Conservation (phyloP, 2,797 vertebrate genomes). For the Buceros bicornis region DNA sequence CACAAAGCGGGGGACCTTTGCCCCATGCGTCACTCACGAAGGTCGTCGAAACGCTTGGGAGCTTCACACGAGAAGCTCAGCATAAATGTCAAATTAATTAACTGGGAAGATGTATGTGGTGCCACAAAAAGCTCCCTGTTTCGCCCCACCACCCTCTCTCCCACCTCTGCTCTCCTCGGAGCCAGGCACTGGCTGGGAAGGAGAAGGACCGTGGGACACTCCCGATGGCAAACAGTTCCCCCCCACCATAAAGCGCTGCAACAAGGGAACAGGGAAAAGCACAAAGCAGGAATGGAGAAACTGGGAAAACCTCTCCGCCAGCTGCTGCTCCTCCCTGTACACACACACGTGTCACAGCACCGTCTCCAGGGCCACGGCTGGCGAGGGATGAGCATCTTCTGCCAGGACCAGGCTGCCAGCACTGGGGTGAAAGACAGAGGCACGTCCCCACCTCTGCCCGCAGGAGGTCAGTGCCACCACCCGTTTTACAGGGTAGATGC, state of each 20-base stretch:
- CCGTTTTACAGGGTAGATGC: background rate
- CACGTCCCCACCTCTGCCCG: background rate
- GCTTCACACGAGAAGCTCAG: background rate
- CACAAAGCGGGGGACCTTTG: background rate
- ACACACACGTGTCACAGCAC: rapidly evolving
- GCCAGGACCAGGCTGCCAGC: background rate
- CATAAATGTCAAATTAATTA: conserved; percentile 27
- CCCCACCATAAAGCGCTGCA: rapidly evolving
- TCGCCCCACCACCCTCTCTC: background rate
- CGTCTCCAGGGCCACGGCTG: background rate
- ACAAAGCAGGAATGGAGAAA: background rate
- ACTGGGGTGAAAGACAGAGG: rapidly evolving
- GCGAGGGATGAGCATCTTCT: background rate
- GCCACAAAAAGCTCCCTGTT: background rate
- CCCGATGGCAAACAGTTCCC: rapidly evolving
- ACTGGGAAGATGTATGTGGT: background rate
- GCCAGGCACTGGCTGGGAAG: background rate
- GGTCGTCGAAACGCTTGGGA: background rate
- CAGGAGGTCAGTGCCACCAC: background rate
- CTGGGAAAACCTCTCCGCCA: background rate
- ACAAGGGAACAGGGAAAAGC: background rate
- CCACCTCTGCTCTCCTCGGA: background rate
- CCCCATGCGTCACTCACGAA: background rate
- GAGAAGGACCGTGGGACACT: rapidly evolving
- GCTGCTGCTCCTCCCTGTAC: background rate